Base-by-base conservation (phyloP, 2,888 invertebrate species). In the Mythimna pallens region DNA sequence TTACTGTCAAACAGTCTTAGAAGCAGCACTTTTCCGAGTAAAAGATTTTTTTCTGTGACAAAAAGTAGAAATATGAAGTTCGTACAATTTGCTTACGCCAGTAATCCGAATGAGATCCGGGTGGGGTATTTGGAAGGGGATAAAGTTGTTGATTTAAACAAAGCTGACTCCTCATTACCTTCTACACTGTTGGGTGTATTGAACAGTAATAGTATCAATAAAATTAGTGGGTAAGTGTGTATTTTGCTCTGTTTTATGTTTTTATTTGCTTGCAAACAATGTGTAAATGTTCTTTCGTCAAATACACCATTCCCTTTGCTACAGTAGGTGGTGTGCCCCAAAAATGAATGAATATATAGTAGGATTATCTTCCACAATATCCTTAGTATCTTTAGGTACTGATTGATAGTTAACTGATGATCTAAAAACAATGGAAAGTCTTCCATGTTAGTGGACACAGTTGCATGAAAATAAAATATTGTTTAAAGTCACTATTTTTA, bases 101-200 rank as follows among this genome's bases (percentile, higher is more conserved):
- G 97, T 83, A 95, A 96, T 59, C 97, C 97, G 0, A 95, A 96
- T 0, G 96, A 96, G 2, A 95, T 97, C 69, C 97, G 97, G n/a
- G 95, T 98, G n/a, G 98, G 98, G 4, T 97, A 97, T 81, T 94
- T 98, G 47, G 96, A 97, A 1, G 96, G 96, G 20, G 95, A 97
- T 67, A 97, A 97, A 36, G 97, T 97, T 9, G 97, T 97, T 2
- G 98, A 97, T 83, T 96, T 98, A 81, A 97, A 97, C 78, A 97
- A 97, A 83, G 94, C 97, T 1, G 94, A 96, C 43, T 81, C 89
- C 0, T 86, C 88, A 10, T 87, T 96, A 9, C 93, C 96, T 2
- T 84, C 83, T 8, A 96, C 96, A 25, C 88, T 97, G 83, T 77
- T 97, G 43, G 92, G 91, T 9, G 95, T 97, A 67, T 91, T 97